A percentile compares a stretch with the other conserved stretches of the same genome.
phyloP scores from a whole-genome alignment of 2,113 vertebrate genomes.

The Laterallus jamaicensis region DNA sequence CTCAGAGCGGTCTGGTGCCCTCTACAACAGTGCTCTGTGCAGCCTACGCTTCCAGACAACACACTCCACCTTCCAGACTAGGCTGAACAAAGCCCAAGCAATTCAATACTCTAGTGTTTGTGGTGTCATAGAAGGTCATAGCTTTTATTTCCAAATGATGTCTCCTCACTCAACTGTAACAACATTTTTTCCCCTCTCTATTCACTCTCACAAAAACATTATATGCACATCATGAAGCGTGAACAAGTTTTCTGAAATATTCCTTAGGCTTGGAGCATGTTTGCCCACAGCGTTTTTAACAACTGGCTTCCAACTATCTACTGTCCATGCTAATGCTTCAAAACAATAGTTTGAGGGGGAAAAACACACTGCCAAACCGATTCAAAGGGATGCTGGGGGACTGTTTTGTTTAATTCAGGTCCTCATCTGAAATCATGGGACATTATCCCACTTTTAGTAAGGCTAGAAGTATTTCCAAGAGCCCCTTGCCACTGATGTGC shows the following conservation, averaged over 20 bases:
- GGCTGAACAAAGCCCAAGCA: not conserved
- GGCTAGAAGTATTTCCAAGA: not conserved
- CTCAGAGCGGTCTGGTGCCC: not conserved
- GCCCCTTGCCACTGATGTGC: not conserved
- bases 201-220: not conserved
- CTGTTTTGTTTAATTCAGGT: not conserved
- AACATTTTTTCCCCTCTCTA: not conserved
- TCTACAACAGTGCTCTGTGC: not conserved
- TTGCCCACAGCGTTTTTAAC: not conserved
- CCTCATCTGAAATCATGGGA: not conserved
- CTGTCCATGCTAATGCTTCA: not conserved
- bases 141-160: not conserved
- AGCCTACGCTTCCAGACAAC: not conserved
- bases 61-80: not conserved
- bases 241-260: not conserved
- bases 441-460: not conserved
- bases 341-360: not conserved
- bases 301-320: not conserved
- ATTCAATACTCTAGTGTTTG: not conserved
- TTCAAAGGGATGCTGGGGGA: not conserved
- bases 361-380: not conserved
- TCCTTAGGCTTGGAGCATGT: not conserved
- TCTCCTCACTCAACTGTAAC: not conserved
- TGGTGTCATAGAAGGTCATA: not conserved
- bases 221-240: not conserved